These are phyloP conservation scores for Ips nitidus DNA, from an alignment of 1,140 invertebrate species.

Conservation along the genomic window DNA sequence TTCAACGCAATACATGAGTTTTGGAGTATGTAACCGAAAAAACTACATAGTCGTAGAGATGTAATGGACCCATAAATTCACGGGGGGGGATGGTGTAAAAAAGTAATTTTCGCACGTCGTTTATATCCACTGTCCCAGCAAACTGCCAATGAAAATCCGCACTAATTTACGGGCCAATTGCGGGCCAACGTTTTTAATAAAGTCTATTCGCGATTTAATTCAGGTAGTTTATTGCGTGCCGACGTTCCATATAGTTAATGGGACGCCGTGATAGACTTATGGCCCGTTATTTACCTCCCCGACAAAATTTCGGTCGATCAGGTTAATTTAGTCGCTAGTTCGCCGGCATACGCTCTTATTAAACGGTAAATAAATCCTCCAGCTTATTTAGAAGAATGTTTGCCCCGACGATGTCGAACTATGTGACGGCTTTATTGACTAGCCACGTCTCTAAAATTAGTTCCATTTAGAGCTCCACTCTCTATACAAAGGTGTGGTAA, in stretches of 20 bases:
- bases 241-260: slow-evolving; percentile 27
- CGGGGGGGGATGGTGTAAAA: background rate
- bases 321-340: slow-evolving; percentile 40
- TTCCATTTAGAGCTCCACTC: too few species aligned
- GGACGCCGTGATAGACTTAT: slow-evolving; percentile 41
- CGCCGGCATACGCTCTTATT: slow-evolving; percentile 35
- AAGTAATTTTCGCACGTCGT: slow-evolving; percentile 10
- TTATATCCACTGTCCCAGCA: slow-evolving; percentile 16
- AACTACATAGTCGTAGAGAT: background rate
- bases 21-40: too few species aligned
- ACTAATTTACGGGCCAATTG: slow-evolving; percentile 34
- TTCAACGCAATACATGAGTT: too few species aligned
- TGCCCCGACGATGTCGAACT: background rate
- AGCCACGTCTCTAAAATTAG: too few species aligned
- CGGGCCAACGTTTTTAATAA: slow-evolving; percentile 32
- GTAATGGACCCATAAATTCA: slow-evolving; percentile 2
- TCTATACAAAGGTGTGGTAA: too few species aligned
- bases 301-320: slow-evolving; percentile 37
- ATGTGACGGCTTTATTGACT: background rate
- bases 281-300: slow-evolving; percentile 39
- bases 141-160: slow-evolving; percentile 27
- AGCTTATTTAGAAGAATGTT: background rate
- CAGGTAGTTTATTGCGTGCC: slow-evolving; percentile 31
- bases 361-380: slow-evolving; percentile 34
- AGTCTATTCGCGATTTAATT: slow-evolving; percentile 27